A percentile compares a stretch with the other conserved stretches of the same genome.
These are phyloP conservation scores for Pseudonaja textilis DNA, from an alignment of 2,113 vertebrate genomes.

Conservation along the genomic window DNA sequence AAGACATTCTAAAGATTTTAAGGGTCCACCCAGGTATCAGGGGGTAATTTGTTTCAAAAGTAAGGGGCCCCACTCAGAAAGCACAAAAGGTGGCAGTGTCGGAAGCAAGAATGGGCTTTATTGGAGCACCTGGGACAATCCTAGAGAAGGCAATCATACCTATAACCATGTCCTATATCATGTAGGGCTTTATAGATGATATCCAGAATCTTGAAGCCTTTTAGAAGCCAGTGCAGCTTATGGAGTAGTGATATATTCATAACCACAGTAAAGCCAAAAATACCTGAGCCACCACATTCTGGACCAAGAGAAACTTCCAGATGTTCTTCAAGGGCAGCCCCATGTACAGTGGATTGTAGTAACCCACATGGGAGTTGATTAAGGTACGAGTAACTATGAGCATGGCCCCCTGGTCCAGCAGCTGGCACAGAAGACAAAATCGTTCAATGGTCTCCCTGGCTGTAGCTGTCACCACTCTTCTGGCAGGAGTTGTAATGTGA, in stretches of 20 bases:
- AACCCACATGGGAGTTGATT: neutral
- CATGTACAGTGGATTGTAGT: neutral
- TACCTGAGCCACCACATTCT: neutral
- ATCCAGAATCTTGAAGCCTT: neutral
- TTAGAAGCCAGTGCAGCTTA: neutral
- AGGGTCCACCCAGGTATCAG: neutral
- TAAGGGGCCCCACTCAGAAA: neutral
- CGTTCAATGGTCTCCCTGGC: neutral
- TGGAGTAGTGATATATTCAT: neutral
- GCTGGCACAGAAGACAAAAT: neutral
- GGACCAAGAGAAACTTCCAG: neutral
- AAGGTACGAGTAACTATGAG: neutral
- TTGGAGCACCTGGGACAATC: neutral
- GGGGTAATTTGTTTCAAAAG: neutral
- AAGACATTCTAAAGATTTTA: neutral
- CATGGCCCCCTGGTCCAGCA: neutral
- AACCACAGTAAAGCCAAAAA: neutral
- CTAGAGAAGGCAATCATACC: neutral
- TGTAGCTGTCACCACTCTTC: neutral
- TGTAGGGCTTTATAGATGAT: neutral
- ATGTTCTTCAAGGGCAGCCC: neutral
- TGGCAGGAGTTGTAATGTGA: neutral
- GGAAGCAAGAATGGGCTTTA: neutral
- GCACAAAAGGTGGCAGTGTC: neutral
- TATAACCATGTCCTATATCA: neutral